A percentile compares a stretch with the other conserved stretches of the same genome.
These are phyloP conservation scores for Eospalax fontanierii DNA, from an alignment of 2,797 vertebrate species.

Conservation along the genomic window DNA sequence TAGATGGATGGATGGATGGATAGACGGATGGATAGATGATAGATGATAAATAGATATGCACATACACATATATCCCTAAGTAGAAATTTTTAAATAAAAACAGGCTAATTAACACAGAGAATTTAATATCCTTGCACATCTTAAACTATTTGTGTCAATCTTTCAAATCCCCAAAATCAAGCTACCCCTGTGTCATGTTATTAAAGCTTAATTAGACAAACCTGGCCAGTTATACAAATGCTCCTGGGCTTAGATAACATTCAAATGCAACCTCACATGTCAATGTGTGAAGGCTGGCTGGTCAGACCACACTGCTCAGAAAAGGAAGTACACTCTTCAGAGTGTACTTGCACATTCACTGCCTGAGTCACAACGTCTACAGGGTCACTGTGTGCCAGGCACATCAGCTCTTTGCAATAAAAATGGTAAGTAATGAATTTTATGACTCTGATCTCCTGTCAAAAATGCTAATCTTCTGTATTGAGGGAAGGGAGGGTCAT, in stretches of 20 bases:
- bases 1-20: background rate
- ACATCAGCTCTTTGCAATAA: background rate
- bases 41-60: background rate
- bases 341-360: slow-evolving; percentile 80
- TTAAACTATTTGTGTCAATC: background rate
- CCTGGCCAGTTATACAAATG: slow-evolving; percentile 65
- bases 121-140: slow-evolving; percentile 3
- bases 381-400: slow-evolving; percentile 29
- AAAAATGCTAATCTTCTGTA: background rate
- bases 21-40: background rate
- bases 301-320: slow-evolving; percentile 72
- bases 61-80: background rate
- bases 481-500: background rate
- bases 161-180: background rate
- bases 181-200: background rate
- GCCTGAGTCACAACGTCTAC: slow-evolving; percentile 60
- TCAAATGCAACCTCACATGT: slow-evolving; percentile 76
- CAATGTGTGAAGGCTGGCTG: slow-evolving; percentile 79
- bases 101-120: slow-evolving; percentile 48
- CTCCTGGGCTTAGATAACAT: slow-evolving; percentile 77
- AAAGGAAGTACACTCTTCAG: slow-evolving; percentile 78
- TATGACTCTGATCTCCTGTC: background rate
- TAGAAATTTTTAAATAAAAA: slow-evolving; percentile 12
- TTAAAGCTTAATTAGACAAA: slow-evolving; percentile 34
- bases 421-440: slow-evolving; percentile 81